Evolutionary conservation across 2,113 vertebrate species (phyloP), one percentile per base, ranked within the genome.

Genomic region (Thinocorus orbignyianus): DNA sequence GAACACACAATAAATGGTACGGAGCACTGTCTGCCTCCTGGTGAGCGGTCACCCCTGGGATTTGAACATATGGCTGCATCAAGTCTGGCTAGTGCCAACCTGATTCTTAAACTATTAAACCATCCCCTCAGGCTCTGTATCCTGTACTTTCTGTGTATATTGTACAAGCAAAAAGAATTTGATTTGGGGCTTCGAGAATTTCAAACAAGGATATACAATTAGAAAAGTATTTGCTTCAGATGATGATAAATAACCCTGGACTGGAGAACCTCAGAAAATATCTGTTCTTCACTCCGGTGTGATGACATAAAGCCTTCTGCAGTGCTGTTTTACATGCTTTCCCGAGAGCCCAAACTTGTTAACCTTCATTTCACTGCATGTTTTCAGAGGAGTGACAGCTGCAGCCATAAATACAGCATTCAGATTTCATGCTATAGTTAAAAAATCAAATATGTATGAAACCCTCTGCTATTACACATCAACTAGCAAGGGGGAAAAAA

Each of bases 361-460:
- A 79, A 79, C 78, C 78, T 95, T 91, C 73, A 86, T 92, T 91
- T 91, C 41, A 24, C 90, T 72, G 91, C 64, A 19, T 79, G 86
- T 86, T 90, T 92, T 90, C 86, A 64, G 68, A 72, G 81, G 28
- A 90, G 52, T 76, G 84, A 94, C 92, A 96, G 93, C 90, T 84
- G 84, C 92, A 92, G 86, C 81, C 88, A 57, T 66, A 92, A 94
- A 97, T 84, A 92, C 85, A 57, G 78, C 90, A 16, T 74, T 83
- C 60, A 37, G 69, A 26, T 91, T 93, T 83, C 51, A 66, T 48
- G 72, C 39, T 77, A 78, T 42, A 88, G 91, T 35, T 68, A 68
- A 88, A 92, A 92, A 86, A 81, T 61, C 44, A 84, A 84, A 68
- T n/a, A 49, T 17, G 81, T 51, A 88, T 55, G 80, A 90, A 94